Evolutionary conservation across 1,140 invertebrate genomes (phyloP), one percentile per base, ranked within the genome.

Genomic region (Euwallacea fornicatus): DNA sequence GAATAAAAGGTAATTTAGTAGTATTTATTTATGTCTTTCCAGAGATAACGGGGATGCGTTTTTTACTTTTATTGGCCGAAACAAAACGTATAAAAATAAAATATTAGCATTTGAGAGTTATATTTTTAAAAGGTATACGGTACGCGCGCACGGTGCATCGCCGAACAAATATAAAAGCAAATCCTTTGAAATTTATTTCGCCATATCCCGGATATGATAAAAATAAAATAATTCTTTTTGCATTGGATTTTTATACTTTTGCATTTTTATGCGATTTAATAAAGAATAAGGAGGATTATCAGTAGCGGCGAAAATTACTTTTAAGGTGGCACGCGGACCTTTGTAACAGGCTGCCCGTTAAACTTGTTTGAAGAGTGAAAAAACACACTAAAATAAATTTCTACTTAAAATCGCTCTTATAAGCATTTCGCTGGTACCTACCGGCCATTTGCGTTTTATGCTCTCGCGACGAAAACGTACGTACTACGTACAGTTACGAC

Each of bases 121-220:
- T 71, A 71, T 71, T 71, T 69, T 65, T 71, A 64, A 65, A 63
- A 71, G 62, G 69, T 71, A 71, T 71, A 71, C 42, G 62, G 61
- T 58, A 59, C 54, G 69, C 62, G 69, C 61, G 42, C 69, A 69
- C 68, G 68, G 68, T 62, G 69, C 69, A 71, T 71, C 69, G 69
- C 53, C 69, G 61, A 71, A 71, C 69, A 71, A 71, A 71, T 71
- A 71, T 71, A 71, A 71, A 71, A 56, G 69, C 69, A 71, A 71
- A 71, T 71, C 69, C 69, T 71, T 71, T 71, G 69, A 71, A 71
- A 71, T 71, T 71, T 71, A 71, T 71, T 71, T 71, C 69, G 62
- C 69, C 69, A 71, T 71, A 71, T 65, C 60, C 69, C 61, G 69
- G 54, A 71, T 71, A 71, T 71, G 69, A 71, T 71, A 71, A 71